phyloP scores from a whole-genome alignment of 35 echinoderm and acorn worm species.

The Amphiura filiformis region DNA sequence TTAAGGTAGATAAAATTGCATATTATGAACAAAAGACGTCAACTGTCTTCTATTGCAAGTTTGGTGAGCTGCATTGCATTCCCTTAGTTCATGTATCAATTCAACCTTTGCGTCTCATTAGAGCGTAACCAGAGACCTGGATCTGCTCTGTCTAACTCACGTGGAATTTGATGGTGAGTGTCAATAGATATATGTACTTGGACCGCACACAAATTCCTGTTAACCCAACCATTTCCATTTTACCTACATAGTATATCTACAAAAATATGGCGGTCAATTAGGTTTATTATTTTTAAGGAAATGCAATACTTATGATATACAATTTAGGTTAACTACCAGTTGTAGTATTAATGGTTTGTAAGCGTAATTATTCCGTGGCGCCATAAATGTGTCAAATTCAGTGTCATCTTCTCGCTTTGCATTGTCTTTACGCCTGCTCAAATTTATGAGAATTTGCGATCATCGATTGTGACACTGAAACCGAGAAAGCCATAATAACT shows the following conservation, averaged over 20 bases:
- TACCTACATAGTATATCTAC: not conserved
- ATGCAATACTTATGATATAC: too few species aligned
- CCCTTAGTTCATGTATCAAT: not conserved
- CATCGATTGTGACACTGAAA: not conserved
- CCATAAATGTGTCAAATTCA: not conserved
- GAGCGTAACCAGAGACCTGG: not conserved
- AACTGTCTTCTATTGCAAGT: not conserved
- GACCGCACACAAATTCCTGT: not conserved
- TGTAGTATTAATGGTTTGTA: too few species aligned
- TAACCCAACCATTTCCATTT: not conserved
- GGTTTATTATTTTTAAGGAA: not conserved
- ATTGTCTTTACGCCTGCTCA: not conserved
- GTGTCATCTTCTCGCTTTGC: not conserved
- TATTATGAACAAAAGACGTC: too few species aligned
- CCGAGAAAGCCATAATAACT: not conserved
- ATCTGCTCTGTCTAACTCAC: not conserved
- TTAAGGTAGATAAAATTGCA: too few species aligned
- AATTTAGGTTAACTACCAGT: too few species aligned
- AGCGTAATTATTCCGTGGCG: not conserved
- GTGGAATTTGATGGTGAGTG: not conserved
- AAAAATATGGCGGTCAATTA: not conserved
- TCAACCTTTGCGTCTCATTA: not conserved
- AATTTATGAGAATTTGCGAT: not conserved
- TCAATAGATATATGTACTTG: slow-evolving; percentile 4
- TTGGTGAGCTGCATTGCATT: not conserved